Evolutionary conservation across 2,797 vertebrate genomes (phyloP), one percentile per base, ranked within the genome.

Genomic region (Neoniphon sammara): DNA sequence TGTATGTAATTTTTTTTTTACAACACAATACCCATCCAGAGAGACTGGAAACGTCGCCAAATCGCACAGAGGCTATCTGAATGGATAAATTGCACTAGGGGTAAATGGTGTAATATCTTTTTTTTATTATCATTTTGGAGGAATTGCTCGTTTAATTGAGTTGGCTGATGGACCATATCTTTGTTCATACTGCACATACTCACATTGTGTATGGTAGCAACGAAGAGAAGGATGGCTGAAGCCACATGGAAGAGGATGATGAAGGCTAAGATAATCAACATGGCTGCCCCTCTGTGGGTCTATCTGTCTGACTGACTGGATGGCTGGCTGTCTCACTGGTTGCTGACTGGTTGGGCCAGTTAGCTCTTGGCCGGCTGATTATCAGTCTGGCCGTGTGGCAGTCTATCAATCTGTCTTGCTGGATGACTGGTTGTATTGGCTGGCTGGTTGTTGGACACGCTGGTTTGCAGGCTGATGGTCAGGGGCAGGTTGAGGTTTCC

Each of bases 221-320:
- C 92, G 63, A 98, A 97, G 64, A 99, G 94, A 82, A 98, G 88
- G 0, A 95, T 92, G 11, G 93, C 93, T 0, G 96, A 95, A 54
- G 93, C 93, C 91, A 98, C 90, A 75, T 99, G 97, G 91, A 99
- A 98, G 87, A 97, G 73, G 14, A 98, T 94, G 91, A 99, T 98
- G 91, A 96, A 95, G 80, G 95, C 95, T 75, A 99, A 89, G 76
- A 99, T 92, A 85, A 98, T 93, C 95, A 99, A 90, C 98, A 99
- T 99, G 90, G 91, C 95, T 88, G 83, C 66, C 11, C 34, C 57
- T 12, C 21, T 57, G 65, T 25, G 7, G 11, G 20, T 5, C 4
- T 52, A 30, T 36, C 5, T 9, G 3, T 15, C 14, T 30, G 42
- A 77, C 6, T 3, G 58, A 77, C 12, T 4, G 72, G 42, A 8